Percentiles rank a stretch among this genome's conserved stretches.
Conservation (phyloP, 23 tunicate species). For the Halocynthia aurantium region DNA sequence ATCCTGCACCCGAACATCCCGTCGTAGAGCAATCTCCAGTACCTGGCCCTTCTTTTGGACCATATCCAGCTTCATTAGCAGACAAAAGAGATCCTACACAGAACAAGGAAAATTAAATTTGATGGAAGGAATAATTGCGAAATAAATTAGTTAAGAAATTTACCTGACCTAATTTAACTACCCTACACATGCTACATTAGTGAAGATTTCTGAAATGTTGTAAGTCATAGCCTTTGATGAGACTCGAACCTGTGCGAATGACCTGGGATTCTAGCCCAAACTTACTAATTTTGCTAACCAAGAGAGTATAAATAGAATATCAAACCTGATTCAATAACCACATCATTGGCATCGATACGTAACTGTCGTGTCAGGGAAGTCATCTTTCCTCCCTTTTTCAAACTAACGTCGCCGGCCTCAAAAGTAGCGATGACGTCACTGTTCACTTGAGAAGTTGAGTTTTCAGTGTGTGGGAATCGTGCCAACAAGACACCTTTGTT, state of each 20-base stretch:
- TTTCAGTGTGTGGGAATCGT: conserved; percentile 7
- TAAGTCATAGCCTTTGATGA: no score
- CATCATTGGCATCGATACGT: conserved; percentile 1
- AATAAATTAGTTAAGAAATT: no score
- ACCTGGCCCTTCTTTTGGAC: conserved; percentile 9
- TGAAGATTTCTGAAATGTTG: no score
- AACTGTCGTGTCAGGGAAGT: conserved; percentile 17
- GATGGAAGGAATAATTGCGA: no score
- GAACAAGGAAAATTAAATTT: no score
- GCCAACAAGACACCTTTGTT: conserved; percentile 1
- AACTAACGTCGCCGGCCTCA: neutral
- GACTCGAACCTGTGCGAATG: no score
- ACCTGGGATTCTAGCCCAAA: no score
- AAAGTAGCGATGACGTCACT: conserved; percentile 3
- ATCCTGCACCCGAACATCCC: conserved; percentile 22
- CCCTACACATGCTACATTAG: no score
- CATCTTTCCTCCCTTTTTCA: conserved; percentile 17
- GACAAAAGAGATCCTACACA: neutral
- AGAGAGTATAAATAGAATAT: no score
- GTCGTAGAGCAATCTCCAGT: conserved; percentile 8
- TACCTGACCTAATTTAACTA: no score
- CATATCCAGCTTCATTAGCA: conserved; percentile 14
- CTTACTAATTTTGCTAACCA: no score
- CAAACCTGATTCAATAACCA: conserved; percentile 18
- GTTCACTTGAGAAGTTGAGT: neutral